Percentiles rank a stretch among this genome's conserved stretches.
Conservation (phyloP, 2,113 vertebrate genomes). For the Corydoras sp. region DNA sequence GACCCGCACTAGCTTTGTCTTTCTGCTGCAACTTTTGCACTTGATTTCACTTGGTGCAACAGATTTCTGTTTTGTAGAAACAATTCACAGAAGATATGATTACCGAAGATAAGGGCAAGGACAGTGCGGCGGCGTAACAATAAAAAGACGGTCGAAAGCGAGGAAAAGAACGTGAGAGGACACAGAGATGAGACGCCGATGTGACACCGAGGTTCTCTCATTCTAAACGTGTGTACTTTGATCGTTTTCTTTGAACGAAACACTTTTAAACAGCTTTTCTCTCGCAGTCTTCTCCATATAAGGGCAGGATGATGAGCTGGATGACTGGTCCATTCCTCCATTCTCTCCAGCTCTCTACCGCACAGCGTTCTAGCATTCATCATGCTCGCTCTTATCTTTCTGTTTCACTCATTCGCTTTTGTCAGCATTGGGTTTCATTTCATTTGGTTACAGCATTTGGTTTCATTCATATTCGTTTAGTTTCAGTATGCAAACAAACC, state of each 20-base stretch:
- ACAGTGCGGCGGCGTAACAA: too few species aligned
- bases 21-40: not conserved
- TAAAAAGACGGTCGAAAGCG: too few species aligned
- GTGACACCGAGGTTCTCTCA: too few species aligned
- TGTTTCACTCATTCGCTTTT: not conserved
- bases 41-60: not conserved
- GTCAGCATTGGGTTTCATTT: too few species aligned
- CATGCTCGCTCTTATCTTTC: conserved; percentile 33
- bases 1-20: conserved; percentile 6
- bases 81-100: not conserved
- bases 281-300: conserved; percentile 36
- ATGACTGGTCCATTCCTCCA: not conserved
- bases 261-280: not conserved
- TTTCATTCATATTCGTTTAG: too few species aligned
- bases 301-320: conserved; percentile 40
- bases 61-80: too few species aligned
- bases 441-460: too few species aligned
- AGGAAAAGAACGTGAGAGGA: not conserved
- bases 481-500: too few species aligned
- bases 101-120: not conserved
- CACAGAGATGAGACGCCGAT: not conserved
- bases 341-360: not conserved
- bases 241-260: too few species aligned
- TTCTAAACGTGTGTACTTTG: not conserved
- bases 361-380: not conserved